Evolutionary conservation across 2,797 vertebrate species (phyloP).

Genomic region (Siniperca scherzeri): DNA sequence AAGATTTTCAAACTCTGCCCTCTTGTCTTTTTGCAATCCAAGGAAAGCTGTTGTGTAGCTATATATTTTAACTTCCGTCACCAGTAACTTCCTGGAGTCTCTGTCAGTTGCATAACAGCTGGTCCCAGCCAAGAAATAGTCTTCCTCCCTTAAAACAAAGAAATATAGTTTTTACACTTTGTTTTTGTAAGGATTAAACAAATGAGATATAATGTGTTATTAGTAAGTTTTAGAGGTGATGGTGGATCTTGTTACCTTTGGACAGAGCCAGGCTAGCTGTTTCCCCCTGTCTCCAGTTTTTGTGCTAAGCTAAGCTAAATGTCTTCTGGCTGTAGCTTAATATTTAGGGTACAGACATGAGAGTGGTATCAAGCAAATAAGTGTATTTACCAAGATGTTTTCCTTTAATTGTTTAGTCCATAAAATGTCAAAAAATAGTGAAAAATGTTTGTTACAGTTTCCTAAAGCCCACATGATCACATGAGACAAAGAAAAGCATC

Average conservation of each 20-base stretch:
- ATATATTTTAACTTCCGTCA: not conserved
- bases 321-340: too few species aligned
- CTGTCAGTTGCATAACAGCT: not conserved
- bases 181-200: not conserved
- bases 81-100: conserved; percentile 2
- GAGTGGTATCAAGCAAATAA: too few species aligned
- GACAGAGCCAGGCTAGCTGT: too few species aligned
- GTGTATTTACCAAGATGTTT: too few species aligned
- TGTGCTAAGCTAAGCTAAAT: too few species aligned
- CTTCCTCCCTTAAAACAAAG: not conserved
- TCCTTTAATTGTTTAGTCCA: not conserved
- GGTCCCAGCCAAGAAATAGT: too few species aligned
- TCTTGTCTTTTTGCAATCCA: too few species aligned
- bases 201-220: not conserved
- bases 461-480: not conserved
- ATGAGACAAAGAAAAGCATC: not conserved
- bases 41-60: too few species aligned
- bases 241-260: not conserved
- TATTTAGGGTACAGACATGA: too few species aligned
- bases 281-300: too few species aligned
- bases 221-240: not conserved
- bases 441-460: not conserved
- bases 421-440: not conserved
- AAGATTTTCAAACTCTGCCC: too few species aligned
- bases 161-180: not conserved